Conservation (phyloP, 1,140 invertebrate genomes). For the Cephus cinctus region DNA sequence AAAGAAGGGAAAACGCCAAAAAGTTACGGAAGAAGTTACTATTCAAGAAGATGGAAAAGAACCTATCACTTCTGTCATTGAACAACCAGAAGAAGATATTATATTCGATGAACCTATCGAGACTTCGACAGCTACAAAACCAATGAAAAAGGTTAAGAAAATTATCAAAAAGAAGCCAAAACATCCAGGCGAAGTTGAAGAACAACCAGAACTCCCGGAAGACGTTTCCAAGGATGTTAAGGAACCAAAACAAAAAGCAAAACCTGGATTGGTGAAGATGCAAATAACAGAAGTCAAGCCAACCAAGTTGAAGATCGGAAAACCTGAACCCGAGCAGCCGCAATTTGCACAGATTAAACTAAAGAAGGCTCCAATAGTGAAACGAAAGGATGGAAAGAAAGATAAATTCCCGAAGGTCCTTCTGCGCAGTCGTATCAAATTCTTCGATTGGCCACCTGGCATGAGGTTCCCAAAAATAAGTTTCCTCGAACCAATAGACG, state of each 20-base stretch:
- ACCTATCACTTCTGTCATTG: constrained; percentile 4
- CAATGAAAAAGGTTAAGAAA: not conserved
- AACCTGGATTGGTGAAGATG: constrained; percentile 19
- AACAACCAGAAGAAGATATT: constrained; percentile 19
- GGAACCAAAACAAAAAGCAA: not conserved
- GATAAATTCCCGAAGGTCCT: constrained; percentile 59
- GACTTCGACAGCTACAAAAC: constrained; percentile 2
- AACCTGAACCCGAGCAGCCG: constrained; percentile 46
- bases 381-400: constrained; percentile 53
- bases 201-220: not conserved
- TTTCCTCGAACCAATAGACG: constrained; percentile 21
- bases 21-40: not conserved
- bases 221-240: not conserved
- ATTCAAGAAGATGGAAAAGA: not conserved
- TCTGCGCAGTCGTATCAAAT: constrained; percentile 61
- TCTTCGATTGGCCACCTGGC: constrained; percentile 35
- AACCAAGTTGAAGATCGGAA: constrained; percentile 34
- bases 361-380: constrained; percentile 54
- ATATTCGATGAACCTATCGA: constrained; percentile 3
- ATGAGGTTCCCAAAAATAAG: constrained; percentile 25
- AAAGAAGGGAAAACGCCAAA: not conserved
- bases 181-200: not conserved
- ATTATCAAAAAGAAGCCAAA: constrained; percentile 1
- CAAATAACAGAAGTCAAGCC: constrained; percentile 32
- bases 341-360: constrained; percentile 60